A percentile compares a stretch with the other conserved stretches of the same genome.
Conservation (phyloP, 2,113 vertebrate species). For the Paraplagusia blochii region DNA sequence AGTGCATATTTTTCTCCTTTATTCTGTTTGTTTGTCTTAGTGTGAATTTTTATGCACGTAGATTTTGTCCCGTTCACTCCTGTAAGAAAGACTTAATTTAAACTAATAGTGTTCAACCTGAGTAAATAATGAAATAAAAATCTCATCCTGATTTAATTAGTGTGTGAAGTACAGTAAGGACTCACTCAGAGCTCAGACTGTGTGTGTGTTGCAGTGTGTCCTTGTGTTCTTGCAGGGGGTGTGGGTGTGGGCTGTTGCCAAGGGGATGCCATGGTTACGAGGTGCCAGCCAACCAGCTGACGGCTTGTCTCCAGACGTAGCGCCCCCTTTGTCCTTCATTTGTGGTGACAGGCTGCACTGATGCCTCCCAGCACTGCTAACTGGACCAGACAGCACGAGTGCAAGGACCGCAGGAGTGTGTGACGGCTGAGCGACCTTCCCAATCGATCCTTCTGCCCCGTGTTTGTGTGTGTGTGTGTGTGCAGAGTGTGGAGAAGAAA, state of each 20-base stretch:
- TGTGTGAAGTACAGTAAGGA: too few relatives aligned
- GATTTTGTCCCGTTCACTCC: too few relatives aligned
- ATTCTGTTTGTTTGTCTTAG: too few relatives aligned
- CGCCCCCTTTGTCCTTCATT: constrained; percentile 67
- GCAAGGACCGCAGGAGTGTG: constrained; percentile 42
- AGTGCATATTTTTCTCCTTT: too few relatives aligned
- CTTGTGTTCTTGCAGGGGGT: constrained; percentile 50
- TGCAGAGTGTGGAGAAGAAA: constrained; percentile 21
- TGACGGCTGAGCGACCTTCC: constrained; percentile 46
- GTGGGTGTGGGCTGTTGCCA: constrained; percentile 59
- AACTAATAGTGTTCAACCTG: too few relatives aligned
- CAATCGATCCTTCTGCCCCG: constrained; percentile 50
- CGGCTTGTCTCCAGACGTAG: constrained; percentile 53
- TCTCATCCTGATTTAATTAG: too few relatives aligned
- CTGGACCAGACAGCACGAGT: constrained; percentile 60
- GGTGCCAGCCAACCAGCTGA: constrained; percentile 72
- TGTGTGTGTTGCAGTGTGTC: constrained; percentile 50
- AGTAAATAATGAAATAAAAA: too few relatives aligned
- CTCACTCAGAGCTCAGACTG: too few relatives aligned
- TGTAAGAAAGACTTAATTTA: too few relatives aligned
- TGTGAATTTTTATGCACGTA: too few relatives aligned
- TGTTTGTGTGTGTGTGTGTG: constrained; percentile 22
- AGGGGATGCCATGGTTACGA: constrained; percentile 75
- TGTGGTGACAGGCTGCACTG: constrained; percentile 53
- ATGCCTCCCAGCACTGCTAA: constrained; percentile 60